Evolutionary conservation across 2,888 invertebrate species (phyloP), one percentile per base, ranked within the genome.

Genomic region (Adineta ricciae): DNA sequence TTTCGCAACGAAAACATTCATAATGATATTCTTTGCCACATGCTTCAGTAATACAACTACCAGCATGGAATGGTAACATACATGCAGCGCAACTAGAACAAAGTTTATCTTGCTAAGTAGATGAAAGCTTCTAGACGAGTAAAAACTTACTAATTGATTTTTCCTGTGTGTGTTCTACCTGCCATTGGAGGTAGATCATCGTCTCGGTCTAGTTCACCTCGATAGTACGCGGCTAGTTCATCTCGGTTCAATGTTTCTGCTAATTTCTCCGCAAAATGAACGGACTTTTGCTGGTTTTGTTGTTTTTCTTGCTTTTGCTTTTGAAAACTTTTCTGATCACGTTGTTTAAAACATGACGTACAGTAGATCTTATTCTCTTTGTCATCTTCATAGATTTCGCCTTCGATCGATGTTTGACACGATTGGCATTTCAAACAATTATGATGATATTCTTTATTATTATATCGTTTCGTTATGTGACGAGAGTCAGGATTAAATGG

Each of bases 391-490:
- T 78, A 78, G 3, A 78, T 41, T 41, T 78, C 78, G n/a, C 78
- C 78, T 41, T 78, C 78, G 2, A 78, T 78, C n/a, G 41, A 41
- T 24, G 1, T 7, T 24, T 38, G 11, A 41, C 78, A 78, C 41
- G 38, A 9, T 19, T 41, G 38, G 41, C 78, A 78, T 78, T 78
- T 78, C 14, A 78, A 78, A 41, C 78, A 78, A 78, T 78, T 78
- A n/a, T 78, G 78, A 78, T 78, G 78, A 78, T 78, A 78, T n/a
- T 78, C 78, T 78, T 41, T 78, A 41, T 41, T n/a, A n/a, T 41
- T 7, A 41, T 78, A 78, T 41, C 19, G 36, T 78, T 78, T 78
- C 14, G 78, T 78, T 41, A 78, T 78, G n/a, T 78, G 78, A 21
- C 41, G 41, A n/a, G 78, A 78, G 14, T 21, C 11, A 5, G 78